phyloP scores from a whole-genome alignment of 2,113 vertebrate genomes.

The Spheniscus mendiculus region DNA sequence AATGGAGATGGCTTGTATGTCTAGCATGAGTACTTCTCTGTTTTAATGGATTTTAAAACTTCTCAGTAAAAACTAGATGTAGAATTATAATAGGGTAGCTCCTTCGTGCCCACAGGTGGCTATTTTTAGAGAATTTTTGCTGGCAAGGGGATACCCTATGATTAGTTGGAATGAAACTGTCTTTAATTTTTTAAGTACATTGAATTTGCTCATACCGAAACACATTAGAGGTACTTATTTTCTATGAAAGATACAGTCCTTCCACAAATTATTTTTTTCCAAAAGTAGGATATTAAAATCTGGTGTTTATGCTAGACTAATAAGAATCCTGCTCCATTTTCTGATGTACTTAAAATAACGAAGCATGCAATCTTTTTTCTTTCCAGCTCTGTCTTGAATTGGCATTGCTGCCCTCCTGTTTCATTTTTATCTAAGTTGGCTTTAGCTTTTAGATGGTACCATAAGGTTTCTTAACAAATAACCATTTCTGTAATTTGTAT shows the following conservation, averaged over 20 bases:
- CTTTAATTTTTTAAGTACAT: background rate
- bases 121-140: background rate
- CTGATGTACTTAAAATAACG: constrained; percentile 75
- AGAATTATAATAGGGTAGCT: constrained; percentile 11
- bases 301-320: constrained; percentile 78
- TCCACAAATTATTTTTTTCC: constrained; percentile 9
- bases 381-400: constrained; percentile 81
- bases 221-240: background rate
- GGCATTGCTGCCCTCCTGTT: constrained; percentile 75
- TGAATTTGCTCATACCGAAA: constrained; percentile 14
- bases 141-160: constrained; percentile 13
- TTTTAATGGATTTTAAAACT: constrained; percentile 34
- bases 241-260: background rate
- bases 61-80: background rate
- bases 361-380: constrained; percentile 78
- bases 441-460: constrained; percentile 80
- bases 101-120: background rate
- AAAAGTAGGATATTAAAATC: constrained; percentile 51
- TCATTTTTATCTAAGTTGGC: constrained; percentile 76
- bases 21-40: constrained; percentile 71
- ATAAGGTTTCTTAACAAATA: constrained; percentile 73
- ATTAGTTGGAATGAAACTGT: constrained; percentile 19
- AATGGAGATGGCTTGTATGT: constrained; percentile 83
- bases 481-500: background rate
- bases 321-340: constrained; percentile 82